phyloP scores from a whole-genome alignment of 2,797 vertebrate genomes.

The Artibeus jamaicensis region DNA sequence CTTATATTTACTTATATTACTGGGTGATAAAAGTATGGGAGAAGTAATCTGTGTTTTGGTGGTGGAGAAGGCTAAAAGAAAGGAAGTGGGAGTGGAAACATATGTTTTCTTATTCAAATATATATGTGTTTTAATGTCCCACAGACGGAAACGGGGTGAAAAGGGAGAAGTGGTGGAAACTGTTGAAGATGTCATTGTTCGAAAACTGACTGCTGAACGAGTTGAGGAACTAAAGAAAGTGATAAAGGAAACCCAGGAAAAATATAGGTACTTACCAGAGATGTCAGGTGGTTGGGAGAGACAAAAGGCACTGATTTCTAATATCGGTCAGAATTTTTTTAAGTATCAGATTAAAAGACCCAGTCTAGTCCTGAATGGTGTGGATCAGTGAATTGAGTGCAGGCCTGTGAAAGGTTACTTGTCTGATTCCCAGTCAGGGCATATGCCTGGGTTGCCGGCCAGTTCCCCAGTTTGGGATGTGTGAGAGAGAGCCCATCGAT shows the following conservation, averaged over 20 bases:
- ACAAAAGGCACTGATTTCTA: not conserved
- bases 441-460: not conserved
- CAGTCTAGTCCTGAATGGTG: not conserved
- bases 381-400: not conserved
- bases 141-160: conserved; percentile 95
- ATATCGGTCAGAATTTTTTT: conserved; percentile 5
- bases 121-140: not conserved
- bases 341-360: not conserved
- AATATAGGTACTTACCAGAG: conserved; percentile 88
- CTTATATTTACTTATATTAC: not conserved
- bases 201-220: conserved; percentile 94
- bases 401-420: not conserved
- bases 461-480: not conserved
- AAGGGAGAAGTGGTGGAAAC: conserved; percentile 97
- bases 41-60: not conserved
- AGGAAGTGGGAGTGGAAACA: not conserved
- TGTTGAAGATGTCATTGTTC: conserved; percentile 96
- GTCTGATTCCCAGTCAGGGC: not conserved
- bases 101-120: conserved; percentile 8
- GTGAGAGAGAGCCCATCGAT: not conserved
- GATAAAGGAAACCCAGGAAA: conserved; percentile 96
- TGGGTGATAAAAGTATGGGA: not conserved
- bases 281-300: not conserved
- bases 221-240: conserved; percentile 94
- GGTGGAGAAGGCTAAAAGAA: conserved; percentile 10